Percentiles rank a stretch among this genome's conserved stretches.
Conservation (phyloP, 2,888 invertebrate genomes). For the Caenorhabditis macrosperma region DNA sequence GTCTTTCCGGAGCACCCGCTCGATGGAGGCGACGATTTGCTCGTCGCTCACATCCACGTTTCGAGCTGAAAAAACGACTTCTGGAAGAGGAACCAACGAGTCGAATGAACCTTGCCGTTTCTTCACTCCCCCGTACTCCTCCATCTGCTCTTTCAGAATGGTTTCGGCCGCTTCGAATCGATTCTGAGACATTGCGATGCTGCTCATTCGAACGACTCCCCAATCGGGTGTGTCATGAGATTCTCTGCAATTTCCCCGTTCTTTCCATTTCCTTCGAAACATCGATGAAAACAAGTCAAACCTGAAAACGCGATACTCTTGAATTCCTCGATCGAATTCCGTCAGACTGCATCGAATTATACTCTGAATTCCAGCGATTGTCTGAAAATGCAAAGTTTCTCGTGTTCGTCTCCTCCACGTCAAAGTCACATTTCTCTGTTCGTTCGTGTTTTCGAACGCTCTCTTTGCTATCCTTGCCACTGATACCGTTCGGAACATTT, state of each 20-base stretch:
- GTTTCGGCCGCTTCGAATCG: constrained; percentile 18
- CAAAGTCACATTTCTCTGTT: constrained; percentile 31
- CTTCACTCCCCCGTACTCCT: constrained; percentile 35
- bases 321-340: constrained; percentile 43
- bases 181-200: constrained; percentile 44
- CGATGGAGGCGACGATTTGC: constrained; percentile 43
- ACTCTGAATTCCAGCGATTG: constrained; percentile 23
- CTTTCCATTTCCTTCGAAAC: no score
- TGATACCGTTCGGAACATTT: constrained; percentile 26
- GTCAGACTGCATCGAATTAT: constrained; percentile 38
- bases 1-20: constrained; percentile 34
- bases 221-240: constrained; percentile 54
- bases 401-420: no score
- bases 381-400: no score
- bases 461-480: constrained; percentile 14
- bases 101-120: constrained; percentile 26
- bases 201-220: constrained; percentile 56
- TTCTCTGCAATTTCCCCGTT: constrained; percentile 17
- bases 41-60: constrained; percentile 50
- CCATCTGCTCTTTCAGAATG: constrained; percentile 46
- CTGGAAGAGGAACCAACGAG: not conserved
- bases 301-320: constrained; percentile 44
- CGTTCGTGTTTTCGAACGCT: constrained; percentile 19
- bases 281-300: not conserved
- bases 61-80: constrained; percentile 28